Evolutionary conservation across 2,888 invertebrate genomes (phyloP), one percentile per base, ranked within the genome.

Genomic region (Chymomyza caudatula): DNA sequence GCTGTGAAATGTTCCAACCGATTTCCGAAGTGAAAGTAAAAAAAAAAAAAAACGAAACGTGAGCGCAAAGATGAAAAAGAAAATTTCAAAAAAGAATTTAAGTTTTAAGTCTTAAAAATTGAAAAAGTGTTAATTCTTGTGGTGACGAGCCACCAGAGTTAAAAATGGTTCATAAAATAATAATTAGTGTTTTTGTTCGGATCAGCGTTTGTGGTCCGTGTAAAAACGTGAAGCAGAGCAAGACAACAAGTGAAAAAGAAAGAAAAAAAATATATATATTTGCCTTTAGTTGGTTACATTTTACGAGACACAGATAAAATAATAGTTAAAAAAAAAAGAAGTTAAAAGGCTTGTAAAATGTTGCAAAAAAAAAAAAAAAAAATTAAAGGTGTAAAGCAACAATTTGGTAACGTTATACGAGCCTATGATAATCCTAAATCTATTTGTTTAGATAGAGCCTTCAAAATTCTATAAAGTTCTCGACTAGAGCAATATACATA

Each of bases 391-490:
- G n/a, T n/a, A n/a, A 47, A 53, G 60, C 47, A 64, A 65, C 69
- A 65, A 57, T 51, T 58, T 25, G 67, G 82, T 78, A 83, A 80
- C 76, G 79, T 79, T 70, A 69, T 79, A 79, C 79, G 79, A 23
- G 79, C 83, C 81, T 76, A 69, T 69, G 80, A 53, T 25, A 79
- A 4, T 58, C 1, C 4, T 6, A 54, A 19, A 20, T 19, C 20
- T 43, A 42, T 37, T 11, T 37, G 2, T 11, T 11, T 11, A 11
- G 8, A 47, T 2, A 59, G 47, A 60, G n/a, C n/a, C n/a, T n/a
- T n/a, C n/a, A n/a, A n/a, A n/a, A n/a, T n/a, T n/a, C n/a, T n/a
- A n/a, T n/a, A n/a, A n/a, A n/a, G n/a, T n/a, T n/a, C n/a, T n/a
- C n/a, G n/a, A n/a, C n/a, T n/a, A n/a, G n/a, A n/a, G n/a, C n/a